These are phyloP conservation scores for Rhabdomys pumilio DNA, from an alignment of 2,797 vertebrate genomes.

Conservation along the genomic window DNA sequence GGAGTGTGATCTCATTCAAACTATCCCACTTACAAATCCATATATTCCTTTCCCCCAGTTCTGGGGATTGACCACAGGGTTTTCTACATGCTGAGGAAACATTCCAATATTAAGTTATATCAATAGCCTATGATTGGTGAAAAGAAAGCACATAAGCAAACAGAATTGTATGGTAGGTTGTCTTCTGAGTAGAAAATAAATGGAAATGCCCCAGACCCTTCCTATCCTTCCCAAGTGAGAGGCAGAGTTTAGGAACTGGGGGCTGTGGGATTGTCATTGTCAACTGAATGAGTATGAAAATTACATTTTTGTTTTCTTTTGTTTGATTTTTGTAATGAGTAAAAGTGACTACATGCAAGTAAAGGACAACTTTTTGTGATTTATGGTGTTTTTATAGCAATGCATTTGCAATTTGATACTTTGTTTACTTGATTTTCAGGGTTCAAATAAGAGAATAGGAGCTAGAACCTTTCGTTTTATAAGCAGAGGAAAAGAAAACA, in stretches of 20 bases:
- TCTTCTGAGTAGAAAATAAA: background rate
- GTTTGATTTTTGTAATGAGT: background rate
- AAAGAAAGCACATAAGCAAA: background rate
- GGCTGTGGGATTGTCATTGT: rapidly evolving
- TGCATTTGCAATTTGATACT: background rate
- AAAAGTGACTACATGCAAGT: background rate
- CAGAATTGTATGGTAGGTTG: background rate
- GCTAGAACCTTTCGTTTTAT: background rate
- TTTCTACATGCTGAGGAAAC: background rate
- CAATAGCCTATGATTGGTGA: background rate
- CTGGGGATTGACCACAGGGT: background rate
- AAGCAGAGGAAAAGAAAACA: background rate
- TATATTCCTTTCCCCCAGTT: background rate
- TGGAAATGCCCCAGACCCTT: background rate
- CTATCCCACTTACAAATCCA: background rate
- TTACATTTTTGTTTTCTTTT: background rate
- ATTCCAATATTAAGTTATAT: background rate
- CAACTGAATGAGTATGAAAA: background rate
- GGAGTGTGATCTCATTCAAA: background rate
- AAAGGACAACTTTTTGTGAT: background rate
- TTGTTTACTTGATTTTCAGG: background rate
- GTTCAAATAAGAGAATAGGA: background rate
- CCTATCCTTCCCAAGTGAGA: background rate
- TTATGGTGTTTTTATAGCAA: background rate
- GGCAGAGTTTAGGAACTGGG: background rate